Evolutionary conservation across 2,888 invertebrate genomes (phyloP).

Genomic region (Yponomeuta evonymella): DNA sequence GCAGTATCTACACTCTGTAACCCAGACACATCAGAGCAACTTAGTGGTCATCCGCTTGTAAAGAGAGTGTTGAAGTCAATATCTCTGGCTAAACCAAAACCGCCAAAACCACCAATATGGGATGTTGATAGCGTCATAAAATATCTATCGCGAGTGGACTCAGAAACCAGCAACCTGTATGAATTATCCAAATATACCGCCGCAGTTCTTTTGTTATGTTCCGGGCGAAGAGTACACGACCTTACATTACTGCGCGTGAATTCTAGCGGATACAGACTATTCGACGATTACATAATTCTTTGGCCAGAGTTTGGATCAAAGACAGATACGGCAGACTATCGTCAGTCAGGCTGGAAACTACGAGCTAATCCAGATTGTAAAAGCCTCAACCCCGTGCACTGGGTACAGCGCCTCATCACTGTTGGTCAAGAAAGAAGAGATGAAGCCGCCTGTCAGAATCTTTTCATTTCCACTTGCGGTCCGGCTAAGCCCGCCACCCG

Average conservation of each 20-base stretch:
- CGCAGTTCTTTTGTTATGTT: constrained; percentile 4
- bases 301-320: constrained; percentile 12
- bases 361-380: neutral
- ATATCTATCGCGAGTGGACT: neutral
- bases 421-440: too few species aligned
- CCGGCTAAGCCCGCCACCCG: too few species aligned
- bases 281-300: too few species aligned
- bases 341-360: constrained; percentile 16
- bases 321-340: constrained; percentile 9
- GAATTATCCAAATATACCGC: constrained; percentile 1
- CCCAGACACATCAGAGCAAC: neutral
- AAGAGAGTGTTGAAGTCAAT: constrained; percentile 9
- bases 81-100: neutral
- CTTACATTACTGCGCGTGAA: too few species aligned
- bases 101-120: neutral
- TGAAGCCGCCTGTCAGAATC: too few species aligned
- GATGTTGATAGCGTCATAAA: neutral
- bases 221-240: constrained; percentile 11
- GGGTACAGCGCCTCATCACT: too few species aligned
- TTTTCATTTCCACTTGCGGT: too few species aligned
- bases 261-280: too few species aligned
- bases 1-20: constrained; percentile 10
- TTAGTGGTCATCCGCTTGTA: constrained; percentile 5
- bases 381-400: neutral
- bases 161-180: neutral